These are phyloP conservation scores for Fregetta grallaria DNA, from an alignment of 2,113 vertebrate species.

Conservation along the genomic window DNA sequence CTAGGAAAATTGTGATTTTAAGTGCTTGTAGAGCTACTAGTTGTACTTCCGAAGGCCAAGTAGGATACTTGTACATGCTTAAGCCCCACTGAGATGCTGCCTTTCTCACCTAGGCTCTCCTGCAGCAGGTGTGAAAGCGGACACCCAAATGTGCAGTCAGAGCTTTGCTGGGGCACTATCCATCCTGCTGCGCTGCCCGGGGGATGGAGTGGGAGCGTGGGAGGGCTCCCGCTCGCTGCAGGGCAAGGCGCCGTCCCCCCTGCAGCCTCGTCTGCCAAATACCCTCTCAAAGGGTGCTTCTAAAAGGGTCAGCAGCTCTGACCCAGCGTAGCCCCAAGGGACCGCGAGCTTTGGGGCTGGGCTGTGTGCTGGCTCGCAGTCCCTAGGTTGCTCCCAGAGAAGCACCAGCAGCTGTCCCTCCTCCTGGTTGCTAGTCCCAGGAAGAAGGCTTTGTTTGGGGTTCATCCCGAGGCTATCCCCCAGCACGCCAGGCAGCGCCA, in stretches of 20 bases:
- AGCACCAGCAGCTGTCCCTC: not conserved
- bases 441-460: not conserved
- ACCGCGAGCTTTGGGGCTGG: accelerated
- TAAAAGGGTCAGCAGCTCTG: not conserved
- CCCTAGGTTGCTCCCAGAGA: accelerated
- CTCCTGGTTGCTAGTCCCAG: not conserved
- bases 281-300: not conserved
- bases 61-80: not conserved
- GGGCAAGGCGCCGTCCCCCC: not conserved
- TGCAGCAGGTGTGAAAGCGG: not conserved
- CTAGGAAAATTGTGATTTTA: not conserved
- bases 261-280: not conserved
- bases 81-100: not conserved
- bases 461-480: not conserved
- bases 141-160: not conserved
- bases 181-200: not conserved
- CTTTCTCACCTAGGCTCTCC: not conserved
- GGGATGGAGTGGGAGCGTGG: accelerated
- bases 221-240: not conserved
- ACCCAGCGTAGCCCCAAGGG: accelerated
- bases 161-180: not conserved
- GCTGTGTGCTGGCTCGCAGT: not conserved
- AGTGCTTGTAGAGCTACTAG: not conserved
- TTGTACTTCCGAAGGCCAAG: not conserved
- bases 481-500: not conserved